A percentile compares a stretch with the other conserved stretches of the same genome.
Evolutionary conservation across 2,797 vertebrate species (phyloP).

Genomic region (Rhinoraja longicauda): DNA sequence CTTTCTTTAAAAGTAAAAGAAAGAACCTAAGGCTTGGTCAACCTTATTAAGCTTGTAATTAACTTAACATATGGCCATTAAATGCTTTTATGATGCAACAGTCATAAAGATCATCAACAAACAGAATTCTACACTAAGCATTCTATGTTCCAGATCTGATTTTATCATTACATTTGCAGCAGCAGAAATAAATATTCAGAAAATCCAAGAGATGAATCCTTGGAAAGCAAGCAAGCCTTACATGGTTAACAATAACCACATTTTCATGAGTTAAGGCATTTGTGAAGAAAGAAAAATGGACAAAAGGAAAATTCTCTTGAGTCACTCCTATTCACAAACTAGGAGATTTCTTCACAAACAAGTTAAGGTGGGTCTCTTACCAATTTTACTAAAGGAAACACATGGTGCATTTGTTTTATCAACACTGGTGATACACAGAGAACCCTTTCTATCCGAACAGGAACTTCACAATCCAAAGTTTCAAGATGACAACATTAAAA

Average conservation of each 20-base stretch:
- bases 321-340: constrained; percentile 32
- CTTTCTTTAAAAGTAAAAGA: neutral
- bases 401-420: constrained; percentile 21
- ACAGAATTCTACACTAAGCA: neutral
- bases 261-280: neutral
- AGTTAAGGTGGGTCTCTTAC: constrained; percentile 30
- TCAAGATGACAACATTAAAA: neutral
- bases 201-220: constrained; percentile 14
- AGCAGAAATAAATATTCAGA: constrained; percentile 15
- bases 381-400: neutral
- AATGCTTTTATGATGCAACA: constrained; percentile 24
- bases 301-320: constrained; percentile 23
- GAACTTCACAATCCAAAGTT: constrained; percentile 30
- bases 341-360: constrained; percentile 34
- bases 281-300: constrained; percentile 28
- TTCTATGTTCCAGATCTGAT: constrained; percentile 13
- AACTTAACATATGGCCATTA: neutral
- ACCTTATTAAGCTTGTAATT: neutral
- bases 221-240: neutral
- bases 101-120: neutral
- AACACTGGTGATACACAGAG: constrained; percentile 29
- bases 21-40: neutral
- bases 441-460: neutral
- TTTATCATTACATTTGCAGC: neutral
- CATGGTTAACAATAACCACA: neutral